phyloP scores from a whole-genome alignment of 1,140 invertebrate genomes.

The Penaeus vannamei region DNA sequence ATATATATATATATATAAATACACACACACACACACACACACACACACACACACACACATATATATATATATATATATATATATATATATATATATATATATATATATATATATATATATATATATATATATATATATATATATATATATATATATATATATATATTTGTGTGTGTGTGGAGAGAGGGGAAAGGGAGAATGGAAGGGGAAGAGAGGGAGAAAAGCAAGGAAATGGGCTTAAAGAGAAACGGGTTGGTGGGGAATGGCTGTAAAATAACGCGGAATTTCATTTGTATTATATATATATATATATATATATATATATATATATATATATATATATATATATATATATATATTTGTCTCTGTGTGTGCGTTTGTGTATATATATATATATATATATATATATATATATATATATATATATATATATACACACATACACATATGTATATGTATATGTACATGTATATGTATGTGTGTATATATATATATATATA shows the following conservation, averaged over 20 bases:
- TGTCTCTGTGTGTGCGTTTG: no score
- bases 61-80: slow-evolving; percentile 16
- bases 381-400: slow-evolving; percentile 5
- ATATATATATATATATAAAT: background rate
- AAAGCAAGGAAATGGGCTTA: background rate
- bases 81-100: slow-evolving; percentile 6
- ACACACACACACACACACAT: slow-evolving; percentile 11
- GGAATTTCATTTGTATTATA: background rate
- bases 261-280: background rate
- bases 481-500: no score
- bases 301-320: slow-evolving; percentile 16
- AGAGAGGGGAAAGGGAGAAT: no score
- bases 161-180: no score
- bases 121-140: slow-evolving; percentile 16
- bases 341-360: background rate
- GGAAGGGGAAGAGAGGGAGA: slow-evolving; percentile 10
- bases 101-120: slow-evolving; percentile 16
- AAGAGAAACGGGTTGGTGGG: background rate
- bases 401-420: slow-evolving; percentile 6
- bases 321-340: background rate
- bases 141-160: no score
- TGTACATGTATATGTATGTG: no score
- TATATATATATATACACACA: slow-evolving; percentile 13
- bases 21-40: slow-evolving; percentile 1
- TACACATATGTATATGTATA: slow-evolving; percentile 3